These are phyloP conservation scores for Otis tarda DNA, from an alignment of 2,113 vertebrate genomes.

Conservation along the genomic window DNA sequence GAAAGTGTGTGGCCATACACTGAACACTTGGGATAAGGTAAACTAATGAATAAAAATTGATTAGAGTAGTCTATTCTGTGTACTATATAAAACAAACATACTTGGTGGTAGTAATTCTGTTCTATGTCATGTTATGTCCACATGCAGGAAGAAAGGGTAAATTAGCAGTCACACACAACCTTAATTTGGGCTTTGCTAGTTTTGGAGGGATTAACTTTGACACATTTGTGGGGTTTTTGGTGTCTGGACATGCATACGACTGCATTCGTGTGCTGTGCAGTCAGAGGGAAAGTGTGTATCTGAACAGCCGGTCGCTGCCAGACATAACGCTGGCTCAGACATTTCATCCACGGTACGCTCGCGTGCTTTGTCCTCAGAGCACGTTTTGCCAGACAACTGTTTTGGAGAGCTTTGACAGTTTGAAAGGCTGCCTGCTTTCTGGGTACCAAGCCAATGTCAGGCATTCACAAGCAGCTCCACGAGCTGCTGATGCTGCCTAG, in stretches of 20 bases:
- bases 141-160: background rate
- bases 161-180: background rate
- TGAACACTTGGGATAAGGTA: background rate
- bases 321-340: background rate
- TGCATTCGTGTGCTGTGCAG: background rate
- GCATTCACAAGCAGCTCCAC: background rate
- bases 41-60: background rate
- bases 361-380: background rate
- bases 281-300: background rate
- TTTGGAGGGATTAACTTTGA: background rate
- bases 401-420: background rate
- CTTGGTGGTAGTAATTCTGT: background rate
- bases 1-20: background rate
- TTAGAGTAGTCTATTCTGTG: background rate
- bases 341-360: background rate
- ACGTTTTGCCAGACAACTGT: background rate
- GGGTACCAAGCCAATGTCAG: background rate
- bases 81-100: background rate
- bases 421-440: background rate
- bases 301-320: fast-evolving
- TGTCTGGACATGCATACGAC: background rate
- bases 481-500: background rate
- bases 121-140: fast-evolving
- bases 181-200: background rate
- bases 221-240: background rate